Evolutionary conservation across 2,797 vertebrate genomes (phyloP), one percentile per base, ranked within the genome.

Genomic region (Ceryle rudis): DNA sequence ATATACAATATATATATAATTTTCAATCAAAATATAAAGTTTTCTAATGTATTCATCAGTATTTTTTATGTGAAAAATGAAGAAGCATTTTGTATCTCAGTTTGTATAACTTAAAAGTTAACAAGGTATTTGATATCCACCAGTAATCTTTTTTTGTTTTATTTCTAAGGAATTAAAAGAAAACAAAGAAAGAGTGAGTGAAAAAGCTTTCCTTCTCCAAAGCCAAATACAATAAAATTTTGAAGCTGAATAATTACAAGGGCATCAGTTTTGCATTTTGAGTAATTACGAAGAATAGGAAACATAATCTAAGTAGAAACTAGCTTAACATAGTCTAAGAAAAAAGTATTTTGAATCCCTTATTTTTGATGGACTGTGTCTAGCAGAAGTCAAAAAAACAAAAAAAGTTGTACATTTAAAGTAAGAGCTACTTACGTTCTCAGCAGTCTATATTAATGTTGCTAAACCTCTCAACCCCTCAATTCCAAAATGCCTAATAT

Each of bases 11-110:
- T n/a, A n/a, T n/a, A n/a, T n/a, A n/a, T n/a, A 58, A 87, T 75
- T 89, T 95, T 97, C 88, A 97, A 83, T 90, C 93, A 95, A 95
- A 89, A 95, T 44, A 95, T 64, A 93, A 79, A 33, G 12, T 51
- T 94, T 60, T 44, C 35, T 94, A 89, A 91, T 77, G 83, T 83
- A 95, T 85, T 83, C 29, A 85, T 73, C 42, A 82, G 29, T 62
- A 88, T 28, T 79, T 65, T 92, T 84, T 14, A 70, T 2, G 29
- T 83, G 54, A 86, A 94, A 95, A 91, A 92, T 44, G 33, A 83
- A 86, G 64, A 92, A 82, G 67, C 69, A 17, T 41, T 92, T 87
- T 4, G 17, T 72, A 90, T 93, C 77, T 96, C 79, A 64, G 81
- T 86, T 92, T 10, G 33, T 67, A 65, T 92, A 95, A 84, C 52